Base-by-base conservation (phyloP, 2,797 vertebrate species). In the Orientallactaga sibirica region DNA sequence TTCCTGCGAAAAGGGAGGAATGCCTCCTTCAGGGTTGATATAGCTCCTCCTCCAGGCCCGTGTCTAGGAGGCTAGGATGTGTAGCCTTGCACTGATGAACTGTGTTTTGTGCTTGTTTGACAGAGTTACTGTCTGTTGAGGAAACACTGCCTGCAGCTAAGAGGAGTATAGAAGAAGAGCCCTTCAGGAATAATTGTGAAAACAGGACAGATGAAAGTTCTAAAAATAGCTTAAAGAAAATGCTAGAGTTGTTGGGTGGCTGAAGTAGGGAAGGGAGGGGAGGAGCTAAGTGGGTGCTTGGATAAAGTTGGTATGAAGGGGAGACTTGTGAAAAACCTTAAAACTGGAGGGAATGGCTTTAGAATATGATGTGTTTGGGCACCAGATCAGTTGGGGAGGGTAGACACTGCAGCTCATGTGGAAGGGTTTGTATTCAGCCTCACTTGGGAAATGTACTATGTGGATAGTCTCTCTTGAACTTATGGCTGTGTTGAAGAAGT, bases 191-290 rank as follows among this genome's bases (percentile, higher is more conserved):
- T 83, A 27, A 27, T 74, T 55, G 55, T 88, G 55, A 78, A 74
- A 79, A 43, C 22, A 52, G 74, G 27, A 24, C 27, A 29, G 62
- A 43, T 88, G 61, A 91, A 27, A 86, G 19, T 78, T 43, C 25
- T 86, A 73, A 77, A 85, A 91, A 67, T 76, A 90, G 25, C 22
- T 79, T 88, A 80, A 92, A 82, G 92, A 92, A 92, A 87, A 87
- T 90, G 29, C 80, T 75, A 9, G 4, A 61, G 12, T 48, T 83
- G 41, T 82, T 90, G 24, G 68, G 4, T 70, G 58, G 4, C 73
- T 73, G 16, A n/a, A 27, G 43, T 79, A 48, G 74, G 66, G 78
- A 52, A 58, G 55, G 55, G 55, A 58, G 55, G 64, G 61, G 68
- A 27, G 2, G 22, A 81, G 33, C 62, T 55, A 22, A 55, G 88